Evolutionary conservation across 1,140 invertebrate genomes (phyloP).

Genomic region (Catajapyx aquilonaris): DNA sequence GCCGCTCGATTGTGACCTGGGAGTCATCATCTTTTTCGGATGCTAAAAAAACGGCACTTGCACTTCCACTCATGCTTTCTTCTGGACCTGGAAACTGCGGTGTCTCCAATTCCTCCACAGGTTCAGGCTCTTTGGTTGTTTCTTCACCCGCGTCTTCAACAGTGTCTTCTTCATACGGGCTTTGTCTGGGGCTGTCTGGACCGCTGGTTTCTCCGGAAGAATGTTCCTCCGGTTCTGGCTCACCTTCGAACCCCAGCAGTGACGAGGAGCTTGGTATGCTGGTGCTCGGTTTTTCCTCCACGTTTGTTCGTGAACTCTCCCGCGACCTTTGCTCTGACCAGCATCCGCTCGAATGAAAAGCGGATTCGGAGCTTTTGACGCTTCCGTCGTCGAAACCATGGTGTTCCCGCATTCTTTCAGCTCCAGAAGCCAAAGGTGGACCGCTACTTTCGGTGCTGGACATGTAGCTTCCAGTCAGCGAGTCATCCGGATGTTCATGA

Average conservation of each 20-base stretch:
- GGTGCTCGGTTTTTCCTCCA: constrained; percentile 1
- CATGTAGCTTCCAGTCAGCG: not conserved
- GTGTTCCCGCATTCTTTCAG: not conserved
- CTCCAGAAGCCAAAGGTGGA: not conserved
- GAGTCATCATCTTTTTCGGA: too few relatives aligned
- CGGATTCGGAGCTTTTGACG: constrained; percentile 4
- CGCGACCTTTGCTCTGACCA: not conserved
- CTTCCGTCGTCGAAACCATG: not conserved
- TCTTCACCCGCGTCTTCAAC: too few relatives aligned
- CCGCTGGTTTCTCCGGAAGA: constrained; percentile 70
- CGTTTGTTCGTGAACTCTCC: not conserved
- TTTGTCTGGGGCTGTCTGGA: constrained; percentile 55
- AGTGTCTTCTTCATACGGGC: constrained; percentile 45
- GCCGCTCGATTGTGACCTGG: constrained; percentile 15
- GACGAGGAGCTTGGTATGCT: constrained; percentile 6
- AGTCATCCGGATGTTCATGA: too few relatives aligned
- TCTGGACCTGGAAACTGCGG: too few relatives aligned
- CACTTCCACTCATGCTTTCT: too few relatives aligned
- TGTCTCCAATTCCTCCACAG: too few relatives aligned
- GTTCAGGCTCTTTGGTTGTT: too few relatives aligned
- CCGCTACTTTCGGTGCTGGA: not conserved
- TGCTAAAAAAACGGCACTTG: too few relatives aligned
- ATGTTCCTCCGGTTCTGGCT: constrained; percentile 10
- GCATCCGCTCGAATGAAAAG: constrained; percentile 3
- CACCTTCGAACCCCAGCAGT: constrained; percentile 12